phyloP scores from a whole-genome alignment of 37 sponge, comb jelly and placozoan genomes.

The Theonella swinhoei region DNA sequence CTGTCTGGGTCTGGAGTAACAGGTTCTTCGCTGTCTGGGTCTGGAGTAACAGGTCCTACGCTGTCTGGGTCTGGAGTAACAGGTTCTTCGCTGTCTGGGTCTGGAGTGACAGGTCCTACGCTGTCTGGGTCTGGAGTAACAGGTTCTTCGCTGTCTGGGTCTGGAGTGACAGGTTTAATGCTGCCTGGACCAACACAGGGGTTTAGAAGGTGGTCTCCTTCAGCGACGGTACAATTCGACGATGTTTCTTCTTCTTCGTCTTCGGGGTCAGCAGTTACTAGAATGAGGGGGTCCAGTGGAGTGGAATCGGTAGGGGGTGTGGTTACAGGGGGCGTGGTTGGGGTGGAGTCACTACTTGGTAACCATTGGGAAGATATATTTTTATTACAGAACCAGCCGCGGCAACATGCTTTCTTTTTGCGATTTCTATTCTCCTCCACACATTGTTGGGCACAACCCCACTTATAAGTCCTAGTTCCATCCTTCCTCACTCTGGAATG shows the following conservation, averaged over 20 bases:
- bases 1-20: no score
- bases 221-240: not conserved
- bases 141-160: no score
- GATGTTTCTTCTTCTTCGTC: not conserved
- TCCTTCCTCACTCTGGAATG: not conserved
- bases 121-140: no score
- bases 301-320: not conserved
- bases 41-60: no score
- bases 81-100: no score
- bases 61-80: no score
- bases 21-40: no score
- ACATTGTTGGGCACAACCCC: not conserved
- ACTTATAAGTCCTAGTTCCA: not conserved
- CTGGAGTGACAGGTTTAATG: not conserved
- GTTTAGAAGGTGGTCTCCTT: not conserved
- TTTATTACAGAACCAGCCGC: not conserved
- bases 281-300: no score
- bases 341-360: not conserved
- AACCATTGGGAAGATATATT: not conserved
- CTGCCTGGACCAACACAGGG: not conserved
- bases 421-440: not conserved
- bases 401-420: not conserved
- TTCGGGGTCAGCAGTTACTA: no score
- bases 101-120: no score
- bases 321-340: not conserved